phyloP scores from a whole-genome alignment of 2,113 vertebrate species.

The Macquaria australasica region DNA sequence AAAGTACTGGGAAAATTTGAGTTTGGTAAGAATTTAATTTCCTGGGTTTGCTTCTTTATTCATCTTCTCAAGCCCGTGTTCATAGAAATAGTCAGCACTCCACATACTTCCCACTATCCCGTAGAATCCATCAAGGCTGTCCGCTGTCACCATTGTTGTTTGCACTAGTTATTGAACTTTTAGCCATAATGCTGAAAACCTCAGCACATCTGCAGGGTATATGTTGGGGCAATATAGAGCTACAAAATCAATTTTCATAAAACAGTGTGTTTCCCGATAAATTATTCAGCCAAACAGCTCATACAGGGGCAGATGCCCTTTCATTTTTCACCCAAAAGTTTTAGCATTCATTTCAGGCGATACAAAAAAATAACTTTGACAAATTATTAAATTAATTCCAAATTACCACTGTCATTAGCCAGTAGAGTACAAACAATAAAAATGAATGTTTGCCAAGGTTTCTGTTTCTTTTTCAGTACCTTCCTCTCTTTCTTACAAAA shows the following conservation, averaged over 20 bases:
- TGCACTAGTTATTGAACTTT: no score
- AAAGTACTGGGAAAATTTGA: no score
- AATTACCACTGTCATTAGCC: background rate
- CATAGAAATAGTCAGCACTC: no score
- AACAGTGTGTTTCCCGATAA: background rate
- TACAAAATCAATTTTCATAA: background rate
- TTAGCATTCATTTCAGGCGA: background rate
- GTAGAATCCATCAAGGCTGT: no score
- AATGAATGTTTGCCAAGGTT: background rate
- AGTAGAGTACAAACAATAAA: background rate
- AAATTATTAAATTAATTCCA: background rate
- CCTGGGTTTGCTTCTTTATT: no score
- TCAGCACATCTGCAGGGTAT: no score
- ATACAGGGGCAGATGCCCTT: background rate
- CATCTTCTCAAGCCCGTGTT: no score
- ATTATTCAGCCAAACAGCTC: background rate
- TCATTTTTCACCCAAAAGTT: background rate
- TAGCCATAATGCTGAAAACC: no score
- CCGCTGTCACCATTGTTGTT: no score
- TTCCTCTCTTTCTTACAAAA: background rate
- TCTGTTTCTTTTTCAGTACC: background rate
- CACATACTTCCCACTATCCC: no score
- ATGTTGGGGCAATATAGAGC: no score
- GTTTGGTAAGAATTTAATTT: no score
- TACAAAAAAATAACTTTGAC: background rate